Conservation (phyloP, 1,140 invertebrate genomes). For the Ephestia elutella region DNA sequence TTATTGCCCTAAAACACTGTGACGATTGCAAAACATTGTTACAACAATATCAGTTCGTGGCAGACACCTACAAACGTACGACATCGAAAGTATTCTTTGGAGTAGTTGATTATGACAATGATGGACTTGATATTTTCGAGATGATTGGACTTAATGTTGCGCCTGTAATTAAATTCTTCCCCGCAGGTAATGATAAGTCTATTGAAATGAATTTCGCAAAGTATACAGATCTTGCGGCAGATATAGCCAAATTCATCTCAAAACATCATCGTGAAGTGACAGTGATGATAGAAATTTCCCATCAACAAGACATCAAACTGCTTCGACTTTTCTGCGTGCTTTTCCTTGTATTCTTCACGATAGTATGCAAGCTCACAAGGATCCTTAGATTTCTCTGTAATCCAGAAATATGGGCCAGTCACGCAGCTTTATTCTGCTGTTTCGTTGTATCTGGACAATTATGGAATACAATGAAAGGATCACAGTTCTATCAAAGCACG, state of each 20-base stretch:
- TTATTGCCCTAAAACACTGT: background rate
- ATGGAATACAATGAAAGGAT: background rate
- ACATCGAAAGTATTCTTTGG: background rate
- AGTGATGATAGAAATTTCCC: no score
- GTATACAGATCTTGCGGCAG: no score
- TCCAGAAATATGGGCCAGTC: background rate
- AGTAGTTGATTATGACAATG: background rate
- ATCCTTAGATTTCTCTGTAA: background rate
- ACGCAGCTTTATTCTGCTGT: background rate
- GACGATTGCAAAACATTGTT: background rate
- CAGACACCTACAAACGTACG: background rate
- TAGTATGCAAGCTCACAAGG: background rate
- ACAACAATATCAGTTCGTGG: background rate
- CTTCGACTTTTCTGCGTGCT: no score
- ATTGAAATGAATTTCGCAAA: no score
- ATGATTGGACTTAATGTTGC: background rate
- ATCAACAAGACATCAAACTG: no score
- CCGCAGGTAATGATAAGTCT: background rate
- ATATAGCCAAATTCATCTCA: no score
- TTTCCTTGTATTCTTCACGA: no score
- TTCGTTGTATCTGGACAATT: background rate
- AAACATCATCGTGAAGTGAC: no score
- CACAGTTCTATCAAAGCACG: background rate
- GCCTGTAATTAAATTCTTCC: background rate
- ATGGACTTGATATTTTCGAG: background rate